phyloP scores from a whole-genome alignment of 2,888 invertebrate species.

The Drosophila ezoana region DNA sequence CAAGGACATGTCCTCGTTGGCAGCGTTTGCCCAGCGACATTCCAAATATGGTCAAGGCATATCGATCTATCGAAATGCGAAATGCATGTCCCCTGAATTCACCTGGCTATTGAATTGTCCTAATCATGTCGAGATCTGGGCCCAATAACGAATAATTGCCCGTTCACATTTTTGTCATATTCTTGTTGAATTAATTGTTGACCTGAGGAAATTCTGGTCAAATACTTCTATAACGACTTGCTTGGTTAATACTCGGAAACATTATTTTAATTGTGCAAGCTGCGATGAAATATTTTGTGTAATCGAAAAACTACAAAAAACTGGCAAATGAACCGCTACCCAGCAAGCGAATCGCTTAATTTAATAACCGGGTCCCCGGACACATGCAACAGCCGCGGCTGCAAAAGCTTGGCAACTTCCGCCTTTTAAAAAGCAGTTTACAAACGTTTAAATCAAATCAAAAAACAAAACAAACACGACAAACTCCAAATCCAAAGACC shows the following conservation, averaged over 20 bases:
- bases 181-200: background rate
- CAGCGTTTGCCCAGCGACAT: slow-evolving; percentile 28
- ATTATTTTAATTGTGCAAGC: slow-evolving; percentile 20
- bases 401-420: slow-evolving; percentile 52
- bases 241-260: background rate
- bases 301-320: background rate
- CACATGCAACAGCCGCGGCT: slow-evolving; percentile 25
- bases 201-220: background rate
- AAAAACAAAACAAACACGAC: slow-evolving; percentile 37
- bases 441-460: slow-evolving; percentile 56
- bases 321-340: slow-evolving; percentile 2
- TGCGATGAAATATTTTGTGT: background rate
- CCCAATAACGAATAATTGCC: background rate
- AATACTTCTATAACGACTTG: slow-evolving; percentile 2
- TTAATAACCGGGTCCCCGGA: slow-evolving; percentile 49
- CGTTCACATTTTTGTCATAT: no score
- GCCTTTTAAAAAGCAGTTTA: slow-evolving; percentile 58
- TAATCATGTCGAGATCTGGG: background rate
- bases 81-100: no score
- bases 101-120: no score
- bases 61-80: slow-evolving; percentile 35
- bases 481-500: slow-evolving; percentile 21
- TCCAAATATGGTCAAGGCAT: slow-evolving; percentile 58
- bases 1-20: slow-evolving; percentile 65
- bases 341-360: slow-evolving; percentile 34